Conservation (phyloP, 2,888 invertebrate species). For the Malthinus seriepunctatus region DNA sequence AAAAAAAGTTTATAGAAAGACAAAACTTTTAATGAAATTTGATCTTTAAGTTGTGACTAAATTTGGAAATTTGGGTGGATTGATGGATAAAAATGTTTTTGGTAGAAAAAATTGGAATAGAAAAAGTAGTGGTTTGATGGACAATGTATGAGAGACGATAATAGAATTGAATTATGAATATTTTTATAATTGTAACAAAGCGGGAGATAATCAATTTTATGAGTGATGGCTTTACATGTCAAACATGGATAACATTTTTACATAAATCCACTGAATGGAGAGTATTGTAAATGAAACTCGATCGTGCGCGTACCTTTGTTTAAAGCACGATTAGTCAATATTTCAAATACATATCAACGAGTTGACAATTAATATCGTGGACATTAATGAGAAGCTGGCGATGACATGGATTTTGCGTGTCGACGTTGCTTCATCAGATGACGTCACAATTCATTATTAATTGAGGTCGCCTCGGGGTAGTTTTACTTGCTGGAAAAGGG, state of each 20-base stretch:
- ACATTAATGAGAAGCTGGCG: conserved; percentile 34
- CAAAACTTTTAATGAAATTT: too few relatives aligned
- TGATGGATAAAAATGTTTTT: too few relatives aligned
- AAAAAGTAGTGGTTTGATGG: too few relatives aligned
- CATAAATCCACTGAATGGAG: background rate
- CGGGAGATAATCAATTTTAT: conserved; percentile 5
- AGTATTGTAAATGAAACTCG: conserved; percentile 17
- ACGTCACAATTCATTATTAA: conserved; percentile 34
- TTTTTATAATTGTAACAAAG: conserved; percentile 5
- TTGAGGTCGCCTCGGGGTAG: conserved; percentile 32
- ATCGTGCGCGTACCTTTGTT: conserved; percentile 12
- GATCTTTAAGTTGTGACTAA: too few relatives aligned
- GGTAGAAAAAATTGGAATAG: too few relatives aligned
- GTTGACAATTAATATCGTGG: conserved; percentile 30
- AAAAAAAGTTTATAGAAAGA: too few relatives aligned
- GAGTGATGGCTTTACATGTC: conserved; percentile 5
- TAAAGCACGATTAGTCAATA: conserved; percentile 26
- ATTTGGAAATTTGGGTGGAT: too few relatives aligned
- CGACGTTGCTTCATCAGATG: conserved; percentile 28
- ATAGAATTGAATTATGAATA: conserved; percentile 3
- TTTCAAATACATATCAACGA: conserved; percentile 27
- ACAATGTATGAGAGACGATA: background rate
- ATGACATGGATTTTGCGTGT: conserved; percentile 36
- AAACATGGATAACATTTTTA: conserved; percentile 6
- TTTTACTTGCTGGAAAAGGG: conserved; percentile 25